phyloP scores from a whole-genome alignment of 2,797 vertebrate species.

The Xiphophorus birchmanni region DNA sequence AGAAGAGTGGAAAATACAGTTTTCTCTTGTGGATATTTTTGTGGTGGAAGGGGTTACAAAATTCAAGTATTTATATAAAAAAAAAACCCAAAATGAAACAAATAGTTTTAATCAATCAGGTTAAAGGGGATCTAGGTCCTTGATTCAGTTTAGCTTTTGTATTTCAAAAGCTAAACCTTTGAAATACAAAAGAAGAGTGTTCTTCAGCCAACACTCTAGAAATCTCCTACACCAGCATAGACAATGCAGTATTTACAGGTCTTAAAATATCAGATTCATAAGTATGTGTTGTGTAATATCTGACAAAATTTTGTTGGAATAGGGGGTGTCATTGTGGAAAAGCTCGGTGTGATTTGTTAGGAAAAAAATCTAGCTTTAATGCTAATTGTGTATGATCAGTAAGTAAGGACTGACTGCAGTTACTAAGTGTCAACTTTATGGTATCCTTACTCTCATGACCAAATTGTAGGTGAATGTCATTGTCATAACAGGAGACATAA shows the following conservation, averaged over 20 bases:
- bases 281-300: not conserved
- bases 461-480: not conserved
- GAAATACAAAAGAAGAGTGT: too few relatives aligned
- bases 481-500: not conserved
- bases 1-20: not conserved
- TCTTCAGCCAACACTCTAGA: too few relatives aligned
- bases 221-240: too few relatives aligned
- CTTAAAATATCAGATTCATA: not conserved
- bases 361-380: not conserved
- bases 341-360: not conserved
- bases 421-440: too few relatives aligned
- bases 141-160: too few relatives aligned
- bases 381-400: not conserved
- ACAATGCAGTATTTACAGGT: too few relatives aligned
- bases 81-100: not conserved
- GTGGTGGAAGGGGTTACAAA: not conserved
- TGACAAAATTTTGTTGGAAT: not conserved
- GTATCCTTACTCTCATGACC: not conserved
- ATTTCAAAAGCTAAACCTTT: too few relatives aligned
- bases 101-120: not conserved
- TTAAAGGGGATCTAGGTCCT: not conserved
- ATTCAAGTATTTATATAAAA: not conserved
- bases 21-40: not conserved
- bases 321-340: not conserved
- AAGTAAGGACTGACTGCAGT: not conserved